Evolutionary conservation across 2,797 vertebrate species (phyloP).

Genomic region (Falco berigora): DNA sequence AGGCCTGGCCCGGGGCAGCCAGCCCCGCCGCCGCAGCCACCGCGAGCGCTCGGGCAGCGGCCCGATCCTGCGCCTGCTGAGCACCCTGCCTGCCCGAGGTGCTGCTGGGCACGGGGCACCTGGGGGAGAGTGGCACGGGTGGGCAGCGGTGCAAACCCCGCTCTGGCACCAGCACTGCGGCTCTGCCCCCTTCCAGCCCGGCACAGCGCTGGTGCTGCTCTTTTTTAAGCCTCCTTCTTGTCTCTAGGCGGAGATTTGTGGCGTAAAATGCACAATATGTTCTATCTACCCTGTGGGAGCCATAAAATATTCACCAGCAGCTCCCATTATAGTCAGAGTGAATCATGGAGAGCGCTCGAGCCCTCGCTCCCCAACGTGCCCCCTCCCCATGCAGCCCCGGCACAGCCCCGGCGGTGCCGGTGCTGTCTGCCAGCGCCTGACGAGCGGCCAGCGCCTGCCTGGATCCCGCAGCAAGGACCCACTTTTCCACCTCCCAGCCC

Average conservation of each 20-base stretch:
- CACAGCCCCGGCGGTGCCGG: rapidly evolving
- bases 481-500: background rate
- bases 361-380: background rate
- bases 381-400: background rate
- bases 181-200: background rate
- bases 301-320: conserved; percentile 91
- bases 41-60: background rate
- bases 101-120: background rate
- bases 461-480: background rate
- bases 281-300: conserved; percentile 82
- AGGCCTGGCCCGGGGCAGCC: background rate
- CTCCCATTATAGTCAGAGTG: conserved; percentile 86
- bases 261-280: conserved; percentile 76
- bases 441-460: rapidly evolving
- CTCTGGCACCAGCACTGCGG: background rate
- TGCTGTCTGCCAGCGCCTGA: background rate
- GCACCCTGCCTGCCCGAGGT: rapidly evolving
- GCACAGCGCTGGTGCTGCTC: background rate
- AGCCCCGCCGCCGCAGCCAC: background rate
- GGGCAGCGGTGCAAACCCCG: rapidly evolving
- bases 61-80: background rate
- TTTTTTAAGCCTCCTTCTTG: conserved; percentile 44
- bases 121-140: background rate
- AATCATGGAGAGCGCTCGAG: conserved; percentile 73
- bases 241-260: conserved; percentile 66